These are phyloP conservation scores for Streptopelia turtur DNA, from an alignment of 2,797 vertebrate species.

Conservation along the genomic window DNA sequence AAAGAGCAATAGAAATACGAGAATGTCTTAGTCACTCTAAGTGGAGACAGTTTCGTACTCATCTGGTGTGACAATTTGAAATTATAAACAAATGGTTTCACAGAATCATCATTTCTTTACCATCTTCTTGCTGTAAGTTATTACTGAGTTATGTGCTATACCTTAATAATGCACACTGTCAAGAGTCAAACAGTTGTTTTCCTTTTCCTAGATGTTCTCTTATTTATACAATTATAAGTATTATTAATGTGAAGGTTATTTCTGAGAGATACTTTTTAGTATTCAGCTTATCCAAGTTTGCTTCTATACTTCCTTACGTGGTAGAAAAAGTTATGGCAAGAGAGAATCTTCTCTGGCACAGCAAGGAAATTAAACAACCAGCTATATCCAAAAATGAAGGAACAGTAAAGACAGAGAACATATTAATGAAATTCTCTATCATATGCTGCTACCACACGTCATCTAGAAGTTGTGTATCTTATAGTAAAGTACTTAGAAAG, in stretches of 20 bases:
- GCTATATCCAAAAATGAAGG: background rate
- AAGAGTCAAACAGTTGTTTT: background rate
- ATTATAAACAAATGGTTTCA: background rate
- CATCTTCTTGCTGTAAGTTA: background rate
- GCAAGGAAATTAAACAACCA: background rate
- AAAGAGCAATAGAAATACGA: background rate
- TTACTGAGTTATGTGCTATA: background rate
- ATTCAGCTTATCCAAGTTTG: background rate
- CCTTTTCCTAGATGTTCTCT: background rate
- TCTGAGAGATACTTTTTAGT: background rate
- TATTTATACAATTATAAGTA: background rate
- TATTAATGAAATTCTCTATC: background rate
- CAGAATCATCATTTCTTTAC: background rate
- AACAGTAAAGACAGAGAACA: background rate
- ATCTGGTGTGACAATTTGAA: background rate
- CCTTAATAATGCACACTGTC: background rate
- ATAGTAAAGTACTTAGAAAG: background rate
- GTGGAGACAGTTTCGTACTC: background rate
- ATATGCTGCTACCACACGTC: background rate
- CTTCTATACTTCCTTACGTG: background rate
- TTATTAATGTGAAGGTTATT: background rate
- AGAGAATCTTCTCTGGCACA: background rate
- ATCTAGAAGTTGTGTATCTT: background rate
- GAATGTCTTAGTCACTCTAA: background rate
- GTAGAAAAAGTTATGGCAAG: background rate